These are phyloP conservation scores for Alfaro cultratus DNA, from an alignment of 2,797 vertebrate genomes.

Conservation along the genomic window DNA sequence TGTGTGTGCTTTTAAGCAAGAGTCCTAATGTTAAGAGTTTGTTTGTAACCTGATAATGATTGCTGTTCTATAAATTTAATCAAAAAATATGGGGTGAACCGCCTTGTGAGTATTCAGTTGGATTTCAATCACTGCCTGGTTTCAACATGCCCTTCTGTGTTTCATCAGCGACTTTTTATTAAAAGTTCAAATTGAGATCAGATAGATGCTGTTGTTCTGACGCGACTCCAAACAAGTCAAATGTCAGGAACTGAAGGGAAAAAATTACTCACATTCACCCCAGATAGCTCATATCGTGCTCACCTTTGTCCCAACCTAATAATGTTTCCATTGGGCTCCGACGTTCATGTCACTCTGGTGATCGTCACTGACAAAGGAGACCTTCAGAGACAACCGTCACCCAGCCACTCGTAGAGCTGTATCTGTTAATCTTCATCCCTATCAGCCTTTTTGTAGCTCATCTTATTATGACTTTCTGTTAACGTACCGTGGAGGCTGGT, in stretches of 20 bases:
- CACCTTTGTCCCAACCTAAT: conserved; percentile 80
- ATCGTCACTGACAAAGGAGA: conserved; percentile 75
- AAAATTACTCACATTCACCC: conserved; percentile 60
- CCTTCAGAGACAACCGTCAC: conserved; percentile 74
- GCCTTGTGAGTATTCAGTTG: conserved; percentile 46
- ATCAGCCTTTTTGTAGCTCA: conserved; percentile 76
- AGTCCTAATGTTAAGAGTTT: conserved; percentile 8
- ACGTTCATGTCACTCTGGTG: conserved; percentile 77
- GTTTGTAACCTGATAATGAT: conserved; percentile 16
- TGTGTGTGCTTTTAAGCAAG: conserved; percentile 15
- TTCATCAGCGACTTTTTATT: conserved; percentile 74
- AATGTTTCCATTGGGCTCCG: conserved; percentile 71
- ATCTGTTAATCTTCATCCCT: conserved; percentile 80
- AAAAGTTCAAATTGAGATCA: conserved; percentile 77
- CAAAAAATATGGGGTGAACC: conserved; percentile 38
- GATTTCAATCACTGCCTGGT: conserved; percentile 40
- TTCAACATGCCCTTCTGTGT: conserved; percentile 46
- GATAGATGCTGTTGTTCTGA: conserved; percentile 59
- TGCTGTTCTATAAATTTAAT: conserved; percentile 30
- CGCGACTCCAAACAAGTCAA: conserved; percentile 64
- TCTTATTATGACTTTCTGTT: conserved; percentile 85
- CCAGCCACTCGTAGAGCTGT: conserved; percentile 69
- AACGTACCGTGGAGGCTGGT: conserved; percentile 74
- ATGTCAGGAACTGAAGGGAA: conserved; percentile 61
- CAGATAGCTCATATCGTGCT: conserved; percentile 68